Evolutionary conservation across 2,797 vertebrate genomes (phyloP), one percentile per base, ranked within the genome.

Genomic region (Diplodus sargus): DNA sequence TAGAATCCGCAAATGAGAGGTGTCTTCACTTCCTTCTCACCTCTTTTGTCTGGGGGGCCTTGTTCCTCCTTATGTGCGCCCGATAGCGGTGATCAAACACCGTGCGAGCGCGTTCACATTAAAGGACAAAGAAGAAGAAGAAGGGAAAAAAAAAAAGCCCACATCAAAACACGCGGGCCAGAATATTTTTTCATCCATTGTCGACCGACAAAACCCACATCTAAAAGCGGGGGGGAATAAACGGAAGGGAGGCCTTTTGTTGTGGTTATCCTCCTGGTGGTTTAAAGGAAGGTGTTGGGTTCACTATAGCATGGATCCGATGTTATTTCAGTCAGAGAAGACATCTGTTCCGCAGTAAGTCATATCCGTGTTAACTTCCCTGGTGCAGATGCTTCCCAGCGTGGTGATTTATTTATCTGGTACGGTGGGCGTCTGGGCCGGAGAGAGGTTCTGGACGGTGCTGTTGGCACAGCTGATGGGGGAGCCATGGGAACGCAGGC

Each of bases 281-380:
- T 85, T 89, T 3, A 87, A 86, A 90, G 89, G 90, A 90, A 90
- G 89, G 90, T 87, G 89, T 83, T 76, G 66, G 57, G 76, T 89
- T 91, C 64, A 53, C 65, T 53, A 22, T 59, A 62, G n/a, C 74
- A 72, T 39, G 80, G 72, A 82, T 74, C 59, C 67, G 20, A 34
- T 90, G 85, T 88, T 91, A 82, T 90, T 88, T 69, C 76, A 87
- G 86, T 74, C 56, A 60, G 81, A 82, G 39, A 67, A 70, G 74
- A 94, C 89, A 93, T 93, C 91, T 92, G 88, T 78, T 91, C 69
- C 25, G 73, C 68, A 49, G 53, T 70, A 61, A 85, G 79, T 83
- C 81, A 86, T 78, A 85, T 91, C 91, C 76, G 87, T 1, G 79
- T 74, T 79, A 76, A 88, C 86, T 83, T 88, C 89, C 83, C 89